Evolutionary conservation across 2,888 invertebrate species (phyloP), one percentile per base, ranked within the genome.

Genomic region (Melanotus villosus): DNA sequence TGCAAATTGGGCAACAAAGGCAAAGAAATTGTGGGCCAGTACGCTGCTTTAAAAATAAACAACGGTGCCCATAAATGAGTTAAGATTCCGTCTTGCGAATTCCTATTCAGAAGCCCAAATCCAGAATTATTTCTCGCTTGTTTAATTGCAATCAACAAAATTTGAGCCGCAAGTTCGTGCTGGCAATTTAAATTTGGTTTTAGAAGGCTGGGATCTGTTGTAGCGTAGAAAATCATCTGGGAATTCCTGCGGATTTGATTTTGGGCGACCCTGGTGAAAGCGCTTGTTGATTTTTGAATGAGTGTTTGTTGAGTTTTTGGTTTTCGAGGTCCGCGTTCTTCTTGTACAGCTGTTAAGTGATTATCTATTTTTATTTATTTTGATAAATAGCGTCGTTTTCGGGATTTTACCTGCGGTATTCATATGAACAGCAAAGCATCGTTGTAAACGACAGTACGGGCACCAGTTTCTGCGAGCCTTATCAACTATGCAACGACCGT

Each of bases 391-490:
- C 12, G 9, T 3, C 2, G 12, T 34, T 34, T 2, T 32, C 9
- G 7, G 9, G 7, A 1, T 38, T 78, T 32, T 82, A 93, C 93
- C 93, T 78, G 90, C 84, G 1, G 89, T 88, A 79, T 95, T 94
- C 95, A 95, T 95, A 73, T 89, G 88, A 47, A 92, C 92, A 0
- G 88, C 83, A 73, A 94, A 89, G 79, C 95, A 96, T 77, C 92
- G 91, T 79, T 92, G 90, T 12, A 95, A 86, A 34, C 95, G 87
- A 80, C 95, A 96, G 78, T 90, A 91, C 0, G 95, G 94, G 82
- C 95, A 96, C 95, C 95, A 95, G 84, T 96, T 96, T 71, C 95
- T 85, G 57, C 94, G 85, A 0, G 93, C 90, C 84, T 94, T 94
- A 84, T 96, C 95, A 56, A 96, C 88, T 0, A 90, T 84, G 80